Base-by-base conservation (phyloP, 2,797 vertebrate species). In the Leptodactylus fallax region DNA sequence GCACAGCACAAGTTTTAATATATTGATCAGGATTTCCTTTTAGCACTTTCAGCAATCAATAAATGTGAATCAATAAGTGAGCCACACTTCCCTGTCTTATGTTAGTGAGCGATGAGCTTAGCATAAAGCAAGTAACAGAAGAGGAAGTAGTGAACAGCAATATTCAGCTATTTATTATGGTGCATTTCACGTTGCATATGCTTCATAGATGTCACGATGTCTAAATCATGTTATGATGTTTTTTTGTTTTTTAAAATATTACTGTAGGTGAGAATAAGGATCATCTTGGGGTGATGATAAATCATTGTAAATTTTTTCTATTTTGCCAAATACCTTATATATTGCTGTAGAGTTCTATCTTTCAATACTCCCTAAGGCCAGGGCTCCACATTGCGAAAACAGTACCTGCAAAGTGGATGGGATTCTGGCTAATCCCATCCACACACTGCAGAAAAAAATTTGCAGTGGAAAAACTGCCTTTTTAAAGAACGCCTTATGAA, bases 41-140 rank as follows among this genome's bases (percentile, higher is more conserved):
- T 51, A 76, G 72, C 72, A 51, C 72, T 76, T 76, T 76, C 47
- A 76, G 72, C 47, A 76, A 49, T 76, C 47, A 13, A 51, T n/a
- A 51, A n/a, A 49, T 76, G 72, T 49, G 47, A 76, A 76, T 76
- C 72, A 49, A 76, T 51, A 8, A 21, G 12, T 12, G 47, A 49
- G 45, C 47, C 25, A n/a, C 72, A n/a, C 19, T 76, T 76, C 49
- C 47, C 21, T 74, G 71, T 76, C 72, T 49, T 21, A 12, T n/a
- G 47, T 49, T 51, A 49, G 45, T 49, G 45, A 76, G 21, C 51
- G 72, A 76, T 47, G 69, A 72, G 36, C 17, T 72, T 72, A 72
- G 36, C 17, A 72, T 76, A 51, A 49, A n/a, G 72, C 19, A 49
- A 21, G 47, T 76, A 76, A 23, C n/a, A 76, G 72, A 76, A 76